A percentile compares a stretch with the other conserved stretches of the same genome.
Evolutionary conservation across 2,797 vertebrate species (phyloP).

Genomic region (Chiroxiphia lanceolata): DNA sequence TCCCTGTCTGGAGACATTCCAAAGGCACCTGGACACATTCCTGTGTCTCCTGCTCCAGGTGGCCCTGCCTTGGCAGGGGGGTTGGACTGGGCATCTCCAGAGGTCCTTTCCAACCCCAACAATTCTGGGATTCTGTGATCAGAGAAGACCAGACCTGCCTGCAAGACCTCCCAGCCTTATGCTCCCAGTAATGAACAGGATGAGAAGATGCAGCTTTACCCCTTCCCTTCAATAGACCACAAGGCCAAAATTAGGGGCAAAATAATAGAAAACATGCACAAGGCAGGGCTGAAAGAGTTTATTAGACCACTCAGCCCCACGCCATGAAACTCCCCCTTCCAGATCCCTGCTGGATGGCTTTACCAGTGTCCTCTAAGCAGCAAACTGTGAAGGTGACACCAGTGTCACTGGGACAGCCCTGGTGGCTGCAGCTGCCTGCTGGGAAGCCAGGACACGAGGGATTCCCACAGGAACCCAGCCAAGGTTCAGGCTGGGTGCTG

Average conservation of each 20-base stretch:
- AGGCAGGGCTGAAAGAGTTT: neutral
- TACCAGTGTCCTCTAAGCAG: neutral
- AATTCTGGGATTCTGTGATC: neutral
- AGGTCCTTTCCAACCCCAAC: neutral
- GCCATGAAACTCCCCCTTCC: neutral
- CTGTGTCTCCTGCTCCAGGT: neutral
- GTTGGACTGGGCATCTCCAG: neutral
- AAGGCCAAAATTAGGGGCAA: neutral
- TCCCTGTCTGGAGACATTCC: neutral
- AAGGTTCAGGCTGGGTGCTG: slow-evolving; percentile 24
- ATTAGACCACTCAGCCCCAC: neutral
- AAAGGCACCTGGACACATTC: neutral
- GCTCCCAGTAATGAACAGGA: neutral
- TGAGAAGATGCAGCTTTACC: neutral
- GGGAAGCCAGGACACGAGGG: neutral
- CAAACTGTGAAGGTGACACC: neutral
- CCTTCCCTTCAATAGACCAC: neutral
- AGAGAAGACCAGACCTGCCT: neutral
- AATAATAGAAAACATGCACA: neutral
- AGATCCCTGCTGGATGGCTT: neutral
- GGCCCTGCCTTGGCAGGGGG: neutral
- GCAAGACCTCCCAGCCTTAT: neutral
- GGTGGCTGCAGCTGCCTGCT: neutral
- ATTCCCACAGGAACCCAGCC: slow-evolving; percentile 40
- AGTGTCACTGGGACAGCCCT: neutral